These are phyloP conservation scores for Eulacestoma nigropectus DNA, from an alignment of 2,113 vertebrate genomes.

Conservation along the genomic window DNA sequence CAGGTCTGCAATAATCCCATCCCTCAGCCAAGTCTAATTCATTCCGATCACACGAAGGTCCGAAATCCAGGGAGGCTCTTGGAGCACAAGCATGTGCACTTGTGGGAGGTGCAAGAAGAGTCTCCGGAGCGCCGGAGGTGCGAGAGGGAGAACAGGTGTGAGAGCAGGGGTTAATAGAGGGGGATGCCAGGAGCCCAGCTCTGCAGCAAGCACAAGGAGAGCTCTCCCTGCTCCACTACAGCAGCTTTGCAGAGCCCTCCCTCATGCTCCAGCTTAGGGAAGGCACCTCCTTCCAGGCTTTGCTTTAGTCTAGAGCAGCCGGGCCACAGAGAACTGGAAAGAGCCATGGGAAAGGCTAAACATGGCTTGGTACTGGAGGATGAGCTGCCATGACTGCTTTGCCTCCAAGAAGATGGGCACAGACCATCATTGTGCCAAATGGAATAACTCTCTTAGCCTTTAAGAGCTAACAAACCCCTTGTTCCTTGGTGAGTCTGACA, in stretches of 20 bases:
- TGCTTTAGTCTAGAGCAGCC: not conserved
- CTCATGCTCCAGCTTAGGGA: fast-evolving
- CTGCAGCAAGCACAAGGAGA: not conserved
- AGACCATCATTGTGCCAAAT: fast-evolving
- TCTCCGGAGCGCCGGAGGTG: not conserved
- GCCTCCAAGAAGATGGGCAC: not conserved
- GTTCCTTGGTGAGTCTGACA: not conserved
- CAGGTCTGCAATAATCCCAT: slow-evolving; percentile 59
- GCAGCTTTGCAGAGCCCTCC: not conserved
- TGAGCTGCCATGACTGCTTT: not conserved
- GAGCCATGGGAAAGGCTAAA: not conserved
- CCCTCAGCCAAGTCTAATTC: slow-evolving; percentile 47
- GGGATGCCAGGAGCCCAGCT: not conserved
- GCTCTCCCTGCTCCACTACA: fast-evolving
- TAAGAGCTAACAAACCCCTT: not conserved
- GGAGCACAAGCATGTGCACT: slow-evolving; percentile 50
- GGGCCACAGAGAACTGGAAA: fast-evolving
- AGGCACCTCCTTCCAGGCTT: not conserved
- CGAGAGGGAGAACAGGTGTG: slow-evolving; percentile 39
- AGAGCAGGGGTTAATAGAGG: slow-evolving; percentile 23
- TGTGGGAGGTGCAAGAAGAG: slow-evolving; percentile 58
- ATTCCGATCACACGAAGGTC: slow-evolving; percentile 11
- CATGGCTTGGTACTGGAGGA: fast-evolving
- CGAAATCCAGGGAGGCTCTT: slow-evolving; percentile 44
- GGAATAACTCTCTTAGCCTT: not conserved